These are phyloP conservation scores for Molorchus minor DNA, from an alignment of 2,888 invertebrate species.

Conservation along the genomic window DNA sequence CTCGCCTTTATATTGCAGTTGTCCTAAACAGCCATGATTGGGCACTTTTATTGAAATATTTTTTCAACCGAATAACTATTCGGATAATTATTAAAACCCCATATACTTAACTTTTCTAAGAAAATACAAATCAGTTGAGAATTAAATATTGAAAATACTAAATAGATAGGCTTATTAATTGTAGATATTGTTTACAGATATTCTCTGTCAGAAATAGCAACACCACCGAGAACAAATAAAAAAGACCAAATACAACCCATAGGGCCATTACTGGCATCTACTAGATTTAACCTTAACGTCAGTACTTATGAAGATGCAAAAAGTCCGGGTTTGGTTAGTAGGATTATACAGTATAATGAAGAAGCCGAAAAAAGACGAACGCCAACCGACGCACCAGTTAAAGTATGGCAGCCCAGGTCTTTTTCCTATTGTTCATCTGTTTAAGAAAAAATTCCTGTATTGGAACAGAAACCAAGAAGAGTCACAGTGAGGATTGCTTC, in stretches of 20 bases:
- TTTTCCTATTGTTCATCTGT: constrained; percentile 65
- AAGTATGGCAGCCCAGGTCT: constrained; percentile 63
- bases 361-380: constrained; percentile 47
- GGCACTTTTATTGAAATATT: too few species aligned
- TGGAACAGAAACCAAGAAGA: constrained; percentile 53
- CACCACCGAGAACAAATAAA: constrained; percentile 35
- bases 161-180: too few species aligned
- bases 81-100: too few species aligned
- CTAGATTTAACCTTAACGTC: constrained; percentile 63
- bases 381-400: constrained; percentile 53
- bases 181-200: constrained; percentile 46
- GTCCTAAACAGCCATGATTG: too few species aligned
- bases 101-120: too few species aligned
- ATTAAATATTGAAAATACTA: too few species aligned
- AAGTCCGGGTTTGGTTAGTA: constrained; percentile 65
- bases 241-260: constrained; percentile 28
- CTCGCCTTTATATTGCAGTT: too few species aligned
- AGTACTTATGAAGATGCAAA: constrained; percentile 65
- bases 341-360: constrained; percentile 65
- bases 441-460: constrained; percentile 60
- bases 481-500: constrained; percentile 51
- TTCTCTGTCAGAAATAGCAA: constrained; percentile 47
- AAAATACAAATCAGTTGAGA: too few species aligned
- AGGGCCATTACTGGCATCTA: constrained; percentile 63
- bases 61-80: too few species aligned